Percentiles rank a stretch among this genome's conserved stretches.
Conservation (phyloP, 2,797 vertebrate species). For the Aldrovandia affinis region DNA sequence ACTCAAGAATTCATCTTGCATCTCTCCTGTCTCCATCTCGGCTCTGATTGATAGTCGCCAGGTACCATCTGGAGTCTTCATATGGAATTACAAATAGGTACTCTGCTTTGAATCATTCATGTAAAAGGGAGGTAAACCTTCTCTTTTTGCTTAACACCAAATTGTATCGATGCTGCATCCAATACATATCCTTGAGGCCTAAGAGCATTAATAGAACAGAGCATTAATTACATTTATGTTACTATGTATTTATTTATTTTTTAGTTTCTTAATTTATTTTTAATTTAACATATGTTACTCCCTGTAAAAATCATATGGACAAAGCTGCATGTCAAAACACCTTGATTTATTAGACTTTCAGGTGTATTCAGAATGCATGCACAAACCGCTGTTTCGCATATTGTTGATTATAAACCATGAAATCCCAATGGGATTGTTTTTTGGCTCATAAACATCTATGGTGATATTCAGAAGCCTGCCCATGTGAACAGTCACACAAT, state of each 20-base stretch:
- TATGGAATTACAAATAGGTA: neutral
- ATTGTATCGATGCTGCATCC: neutral
- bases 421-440: neutral
- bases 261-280: neutral
- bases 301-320: neutral
- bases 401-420: neutral
- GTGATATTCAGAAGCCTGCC: neutral
- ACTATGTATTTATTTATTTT: neutral
- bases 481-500: neutral
- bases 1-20: constrained; percentile 17
- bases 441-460: neutral
- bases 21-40: constrained; percentile 1
- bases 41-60: constrained; percentile 19
- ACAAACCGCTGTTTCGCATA: neutral
- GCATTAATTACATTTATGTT: neutral
- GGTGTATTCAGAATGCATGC: neutral
- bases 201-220: neutral
- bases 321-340: neutral
- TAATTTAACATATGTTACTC: neutral
- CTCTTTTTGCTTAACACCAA: neutral
- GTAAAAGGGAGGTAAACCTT: neutral
- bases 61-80: constrained; percentile 13
- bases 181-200: neutral
- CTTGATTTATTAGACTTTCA: neutral
- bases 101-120: neutral